A percentile compares a stretch with the other conserved stretches of the same genome.
phyloP scores from a whole-genome alignment of 35 echinoderm and acorn worm genomes.

The Ophiothrix spiculata region DNA sequence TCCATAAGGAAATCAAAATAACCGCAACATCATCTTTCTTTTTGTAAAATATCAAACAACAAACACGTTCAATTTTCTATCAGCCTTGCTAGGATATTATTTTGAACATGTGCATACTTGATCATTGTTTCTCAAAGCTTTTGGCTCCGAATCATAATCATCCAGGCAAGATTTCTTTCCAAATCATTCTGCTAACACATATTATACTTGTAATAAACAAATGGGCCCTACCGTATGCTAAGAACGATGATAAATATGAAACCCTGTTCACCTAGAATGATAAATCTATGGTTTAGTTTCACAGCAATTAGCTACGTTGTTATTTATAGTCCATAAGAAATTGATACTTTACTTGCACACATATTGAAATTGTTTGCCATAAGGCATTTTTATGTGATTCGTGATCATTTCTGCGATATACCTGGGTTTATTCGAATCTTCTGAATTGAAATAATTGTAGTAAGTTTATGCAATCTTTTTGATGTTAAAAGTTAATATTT shows the following conservation, averaged over 20 bases:
- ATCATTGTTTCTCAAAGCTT: conserved; percentile 9
- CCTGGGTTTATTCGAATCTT: no score
- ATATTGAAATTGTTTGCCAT: background rate
- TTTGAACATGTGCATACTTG: conserved; percentile 8
- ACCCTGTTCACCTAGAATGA: background rate
- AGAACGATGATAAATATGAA: background rate
- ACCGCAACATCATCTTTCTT: no score
- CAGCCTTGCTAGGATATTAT: no score
- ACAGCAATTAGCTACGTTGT: background rate
- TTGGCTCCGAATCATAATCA: background rate
- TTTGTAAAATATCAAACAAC: no score
- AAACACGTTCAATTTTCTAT: no score
- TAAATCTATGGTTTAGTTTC: background rate
- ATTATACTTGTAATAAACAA: background rate
- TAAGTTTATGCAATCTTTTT: no score
- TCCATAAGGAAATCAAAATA: no score
- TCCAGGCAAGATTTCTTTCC: no score
- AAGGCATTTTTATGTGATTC: no score
- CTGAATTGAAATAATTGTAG: no score
- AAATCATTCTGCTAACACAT: background rate
- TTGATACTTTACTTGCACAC: background rate
- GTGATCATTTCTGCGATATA: no score
- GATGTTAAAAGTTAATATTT: no score
- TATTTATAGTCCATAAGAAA: background rate
- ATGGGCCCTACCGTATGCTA: background rate